A percentile compares a stretch with the other conserved stretches of the same genome.
Evolutionary conservation across 2,797 vertebrate species (phyloP).

Genomic region (Pteropus rufus): DNA sequence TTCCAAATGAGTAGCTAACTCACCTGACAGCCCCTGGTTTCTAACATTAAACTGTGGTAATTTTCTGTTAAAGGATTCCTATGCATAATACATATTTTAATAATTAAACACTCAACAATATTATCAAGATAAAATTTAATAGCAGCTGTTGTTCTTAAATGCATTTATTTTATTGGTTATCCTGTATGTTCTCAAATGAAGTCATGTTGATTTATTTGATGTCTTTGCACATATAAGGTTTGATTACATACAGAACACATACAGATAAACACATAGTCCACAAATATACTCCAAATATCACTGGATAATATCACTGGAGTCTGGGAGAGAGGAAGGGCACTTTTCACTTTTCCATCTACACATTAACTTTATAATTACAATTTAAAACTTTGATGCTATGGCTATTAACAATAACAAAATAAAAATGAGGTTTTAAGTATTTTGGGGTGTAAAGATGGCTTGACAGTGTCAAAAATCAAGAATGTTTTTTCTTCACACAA

Average conservation of each 20-base stretch:
- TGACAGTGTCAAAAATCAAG: slow-evolving; percentile 65
- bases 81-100: not conserved
- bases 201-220: not conserved
- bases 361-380: slow-evolving; percentile 22
- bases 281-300: slow-evolving; percentile 46
- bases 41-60: slow-evolving; percentile 40
- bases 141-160: not conserved
- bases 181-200: slow-evolving; percentile 33
- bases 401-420: slow-evolving; percentile 12
- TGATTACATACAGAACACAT: slow-evolving; percentile 23
- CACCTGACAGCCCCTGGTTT: not conserved
- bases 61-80: slow-evolving; percentile 20
- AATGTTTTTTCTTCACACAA: slow-evolving; percentile 7
- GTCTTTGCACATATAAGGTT: not conserved
- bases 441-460: slow-evolving; percentile 34
- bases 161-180: not conserved
- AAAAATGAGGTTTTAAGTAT: slow-evolving; percentile 6
- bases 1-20: slow-evolving; percentile 30
- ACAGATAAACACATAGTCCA: slow-evolving; percentile 40
- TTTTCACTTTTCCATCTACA: not conserved
- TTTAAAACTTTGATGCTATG: not conserved
- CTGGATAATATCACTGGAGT: slow-evolving; percentile 20
- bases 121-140: slow-evolving; percentile 23
- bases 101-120: slow-evolving; percentile 24
- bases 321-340: not conserved